phyloP scores from a whole-genome alignment of 2,113 vertebrate species.

The Podarcis cretensis region DNA sequence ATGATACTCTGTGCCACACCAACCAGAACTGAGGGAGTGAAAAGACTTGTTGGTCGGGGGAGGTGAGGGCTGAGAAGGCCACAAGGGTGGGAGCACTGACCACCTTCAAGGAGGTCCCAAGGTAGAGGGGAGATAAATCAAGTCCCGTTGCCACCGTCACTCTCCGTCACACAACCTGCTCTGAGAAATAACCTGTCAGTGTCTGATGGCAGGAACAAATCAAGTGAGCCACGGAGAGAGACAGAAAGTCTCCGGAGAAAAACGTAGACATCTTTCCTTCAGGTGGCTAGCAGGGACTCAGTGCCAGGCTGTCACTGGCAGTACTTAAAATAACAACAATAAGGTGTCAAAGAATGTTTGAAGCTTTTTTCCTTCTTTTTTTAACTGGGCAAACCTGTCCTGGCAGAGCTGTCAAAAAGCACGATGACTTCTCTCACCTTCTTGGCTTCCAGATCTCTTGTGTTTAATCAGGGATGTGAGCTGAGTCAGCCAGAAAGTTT shows the following conservation, averaged over 20 bases:
- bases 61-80: rapidly evolving
- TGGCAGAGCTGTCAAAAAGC: not conserved
- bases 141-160: constrained; percentile 13
- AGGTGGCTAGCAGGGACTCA: constrained; percentile 60
- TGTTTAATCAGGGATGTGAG: constrained; percentile 60
- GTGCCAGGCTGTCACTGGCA: constrained; percentile 48
- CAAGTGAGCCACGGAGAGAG: constrained; percentile 57
- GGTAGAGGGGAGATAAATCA: constrained; percentile 67
- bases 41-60: not conserved
- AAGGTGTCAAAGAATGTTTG: constrained; percentile 49
- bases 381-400: not conserved
- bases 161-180: constrained; percentile 53
- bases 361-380: not conserved
- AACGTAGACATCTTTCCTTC: constrained; percentile 19
- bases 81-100: not conserved
- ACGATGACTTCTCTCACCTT: not conserved
- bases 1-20: constrained; percentile 19
- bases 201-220: constrained; percentile 68
- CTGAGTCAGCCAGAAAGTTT: constrained; percentile 58
- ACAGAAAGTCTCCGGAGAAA: constrained; percentile 51
- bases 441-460: constrained; percentile 43
- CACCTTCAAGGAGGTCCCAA: not conserved
- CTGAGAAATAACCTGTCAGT: constrained; percentile 59
- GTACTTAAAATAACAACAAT: not conserved
- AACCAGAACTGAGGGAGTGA: not conserved